Evolutionary conservation across 2,113 vertebrate species (phyloP).

Genomic region (Bagarius yarrelli): DNA sequence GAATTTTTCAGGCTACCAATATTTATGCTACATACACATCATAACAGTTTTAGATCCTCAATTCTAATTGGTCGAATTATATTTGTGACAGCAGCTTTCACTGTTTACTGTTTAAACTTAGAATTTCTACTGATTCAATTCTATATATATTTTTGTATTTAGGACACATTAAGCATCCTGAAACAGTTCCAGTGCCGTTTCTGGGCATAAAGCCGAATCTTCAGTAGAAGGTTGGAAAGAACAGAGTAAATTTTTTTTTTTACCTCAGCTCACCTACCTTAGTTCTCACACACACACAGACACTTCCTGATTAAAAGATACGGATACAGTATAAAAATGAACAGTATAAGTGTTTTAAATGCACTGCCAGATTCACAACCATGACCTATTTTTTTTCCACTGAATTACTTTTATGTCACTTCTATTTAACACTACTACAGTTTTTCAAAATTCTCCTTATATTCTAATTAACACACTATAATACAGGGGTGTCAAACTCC

Average conservation of each 20-base stretch:
- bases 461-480: no score
- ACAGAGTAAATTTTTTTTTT: slow-evolving; percentile 3
- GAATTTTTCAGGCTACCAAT: background rate
- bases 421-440: background rate
- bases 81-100: background rate
- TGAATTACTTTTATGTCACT: background rate
- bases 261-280: slow-evolving; percentile 3
- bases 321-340: background rate
- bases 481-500: no score
- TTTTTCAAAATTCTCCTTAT: no score
- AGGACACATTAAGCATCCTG: no score
- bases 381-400: background rate
- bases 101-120: background rate
- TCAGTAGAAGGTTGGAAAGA: background rate
- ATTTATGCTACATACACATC: background rate
- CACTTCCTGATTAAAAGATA: background rate
- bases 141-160: no score
- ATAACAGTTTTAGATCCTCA: background rate
- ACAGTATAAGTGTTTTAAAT: slow-evolving; percentile 3
- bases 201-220: slow-evolving; percentile 1
- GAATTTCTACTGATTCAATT: no score
- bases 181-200: no score
- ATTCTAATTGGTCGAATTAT: background rate
- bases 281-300: background rate
- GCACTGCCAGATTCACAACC: background rate